Conservation (phyloP, 2,797 vertebrate genomes). For the Petrocephalus schoutedeni region DNA sequence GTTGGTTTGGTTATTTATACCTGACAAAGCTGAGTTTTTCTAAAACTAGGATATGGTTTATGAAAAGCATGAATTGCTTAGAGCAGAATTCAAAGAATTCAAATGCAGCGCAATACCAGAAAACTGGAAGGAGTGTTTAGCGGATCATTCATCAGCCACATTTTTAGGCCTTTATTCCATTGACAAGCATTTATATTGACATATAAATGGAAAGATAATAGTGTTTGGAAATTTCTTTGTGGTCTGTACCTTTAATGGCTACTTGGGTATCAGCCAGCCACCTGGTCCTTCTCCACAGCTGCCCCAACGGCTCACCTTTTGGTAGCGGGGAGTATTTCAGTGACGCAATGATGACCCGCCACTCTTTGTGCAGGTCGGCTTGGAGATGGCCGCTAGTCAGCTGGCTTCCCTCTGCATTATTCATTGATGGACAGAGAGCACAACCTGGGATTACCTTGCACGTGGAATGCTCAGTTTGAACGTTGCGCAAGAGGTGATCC, state of each 20-base stretch:
- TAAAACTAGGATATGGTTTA: not conserved
- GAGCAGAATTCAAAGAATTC: not conserved
- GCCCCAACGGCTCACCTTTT: constrained; percentile 21
- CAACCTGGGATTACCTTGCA: constrained; percentile 49
- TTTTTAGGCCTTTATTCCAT: not conserved
- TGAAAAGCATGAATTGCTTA: not conserved
- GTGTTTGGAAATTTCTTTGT: constrained; percentile 4
- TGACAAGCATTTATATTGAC: not conserved
- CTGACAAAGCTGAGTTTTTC: not conserved
- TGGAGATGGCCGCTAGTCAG: constrained; percentile 64
- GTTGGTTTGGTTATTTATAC: not conserved
- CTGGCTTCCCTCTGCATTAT: constrained; percentile 69
- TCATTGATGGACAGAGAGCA: constrained; percentile 60
- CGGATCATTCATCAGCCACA: not conserved
- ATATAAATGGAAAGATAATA: not conserved
- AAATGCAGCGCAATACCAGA: not conserved
- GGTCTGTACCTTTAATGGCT: not conserved
- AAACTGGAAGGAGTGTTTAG: not conserved
- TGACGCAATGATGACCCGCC: constrained; percentile 43
- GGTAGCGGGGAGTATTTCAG: constrained; percentile 13
- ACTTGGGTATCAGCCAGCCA: constrained; percentile 9
- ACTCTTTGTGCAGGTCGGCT: constrained; percentile 52
- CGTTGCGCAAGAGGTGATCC: constrained; percentile 30
- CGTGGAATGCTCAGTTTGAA: constrained; percentile 46
- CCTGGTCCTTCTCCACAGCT: constrained; percentile 14